Percentiles rank a stretch among this genome's conserved stretches.
Conservation (phyloP, 2,888 invertebrate species). For the Rhynchonema sp. region DNA sequence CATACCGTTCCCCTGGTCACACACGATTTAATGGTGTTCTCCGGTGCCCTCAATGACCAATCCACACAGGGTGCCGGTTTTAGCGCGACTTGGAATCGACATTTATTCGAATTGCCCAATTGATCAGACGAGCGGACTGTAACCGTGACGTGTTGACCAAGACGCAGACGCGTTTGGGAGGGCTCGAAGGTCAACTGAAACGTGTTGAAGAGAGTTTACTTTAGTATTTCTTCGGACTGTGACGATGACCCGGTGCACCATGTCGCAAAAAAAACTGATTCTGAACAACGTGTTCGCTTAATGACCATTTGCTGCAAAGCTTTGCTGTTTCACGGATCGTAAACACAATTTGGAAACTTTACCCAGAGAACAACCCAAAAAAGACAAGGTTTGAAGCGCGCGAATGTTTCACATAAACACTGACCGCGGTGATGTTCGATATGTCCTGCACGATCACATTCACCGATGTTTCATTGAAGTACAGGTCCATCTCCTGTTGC, state of each 20-base stretch:
- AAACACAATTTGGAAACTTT: too few species aligned
- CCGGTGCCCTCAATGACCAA: conserved; percentile 74
- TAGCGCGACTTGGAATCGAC: conserved; percentile 20
- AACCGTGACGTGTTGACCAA: conserved; percentile 15
- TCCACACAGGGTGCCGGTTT: conserved; percentile 48
- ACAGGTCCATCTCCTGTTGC: conserved; percentile 9
- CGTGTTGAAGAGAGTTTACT: too few species aligned
- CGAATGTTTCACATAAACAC: not conserved
- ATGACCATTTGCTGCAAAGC: not conserved
- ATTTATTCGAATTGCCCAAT: conserved; percentile 22
- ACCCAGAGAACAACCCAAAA: too few species aligned
- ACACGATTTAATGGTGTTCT: conserved; percentile 44
- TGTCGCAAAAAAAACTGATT: not conserved
- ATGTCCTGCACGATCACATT: conserved; percentile 22
- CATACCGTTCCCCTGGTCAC: too few species aligned
- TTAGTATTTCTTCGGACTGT: too few species aligned
- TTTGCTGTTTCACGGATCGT: not conserved
- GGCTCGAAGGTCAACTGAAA: conserved; percentile 20
- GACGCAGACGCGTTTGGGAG: conserved; percentile 13
- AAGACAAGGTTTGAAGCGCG: too few species aligned
- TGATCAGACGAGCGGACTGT: conserved; percentile 20
- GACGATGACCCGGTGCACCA: too few species aligned
- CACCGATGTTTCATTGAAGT: conserved; percentile 21
- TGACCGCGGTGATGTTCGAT: conserved; percentile 20
- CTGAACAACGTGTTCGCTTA: not conserved